Percentiles rank a stretch among this genome's conserved stretches.
Conservation (phyloP, 2,797 vertebrate genomes). For the Alosa sapidissima region DNA sequence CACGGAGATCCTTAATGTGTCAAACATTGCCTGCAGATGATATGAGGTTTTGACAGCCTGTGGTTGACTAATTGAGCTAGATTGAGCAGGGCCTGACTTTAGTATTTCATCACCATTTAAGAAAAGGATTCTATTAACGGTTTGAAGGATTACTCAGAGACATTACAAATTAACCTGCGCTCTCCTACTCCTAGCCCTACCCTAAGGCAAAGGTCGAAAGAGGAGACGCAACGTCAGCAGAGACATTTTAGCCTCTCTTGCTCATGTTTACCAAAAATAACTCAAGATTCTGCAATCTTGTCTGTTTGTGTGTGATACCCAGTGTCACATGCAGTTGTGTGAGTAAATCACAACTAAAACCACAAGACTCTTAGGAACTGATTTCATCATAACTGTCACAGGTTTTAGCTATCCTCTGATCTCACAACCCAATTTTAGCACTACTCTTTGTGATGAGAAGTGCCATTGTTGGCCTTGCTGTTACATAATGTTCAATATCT, state of each 20-base stretch:
- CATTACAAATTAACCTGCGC: not conserved
- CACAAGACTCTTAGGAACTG: not conserved
- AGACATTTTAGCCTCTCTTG: not conserved
- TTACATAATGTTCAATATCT: not conserved
- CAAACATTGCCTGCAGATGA: not conserved
- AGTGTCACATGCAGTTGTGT: not conserved
- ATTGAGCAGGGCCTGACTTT: not conserved
- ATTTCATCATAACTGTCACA: constrained; percentile 8
- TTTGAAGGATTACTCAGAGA: not conserved
- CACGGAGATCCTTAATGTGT: not conserved
- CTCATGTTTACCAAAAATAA: constrained; percentile 2
- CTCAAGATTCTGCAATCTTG: not conserved
- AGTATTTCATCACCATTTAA: not conserved
- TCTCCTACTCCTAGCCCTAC: not conserved
- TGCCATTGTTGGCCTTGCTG: not conserved
- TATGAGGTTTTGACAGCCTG: not conserved
- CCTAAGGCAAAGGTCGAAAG: not conserved
- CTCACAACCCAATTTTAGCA: not conserved
- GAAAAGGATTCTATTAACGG: not conserved
- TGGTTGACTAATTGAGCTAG: not conserved
- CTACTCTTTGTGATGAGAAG: not conserved
- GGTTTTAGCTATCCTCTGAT: not conserved
- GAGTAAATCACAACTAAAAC: not conserved
- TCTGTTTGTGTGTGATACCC: not conserved
- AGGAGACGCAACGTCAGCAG: not conserved